Percentiles rank a stretch among this genome's conserved stretches.
Conservation (phyloP, 2,797 vertebrate species). For the Silurus aristotelis region DNA sequence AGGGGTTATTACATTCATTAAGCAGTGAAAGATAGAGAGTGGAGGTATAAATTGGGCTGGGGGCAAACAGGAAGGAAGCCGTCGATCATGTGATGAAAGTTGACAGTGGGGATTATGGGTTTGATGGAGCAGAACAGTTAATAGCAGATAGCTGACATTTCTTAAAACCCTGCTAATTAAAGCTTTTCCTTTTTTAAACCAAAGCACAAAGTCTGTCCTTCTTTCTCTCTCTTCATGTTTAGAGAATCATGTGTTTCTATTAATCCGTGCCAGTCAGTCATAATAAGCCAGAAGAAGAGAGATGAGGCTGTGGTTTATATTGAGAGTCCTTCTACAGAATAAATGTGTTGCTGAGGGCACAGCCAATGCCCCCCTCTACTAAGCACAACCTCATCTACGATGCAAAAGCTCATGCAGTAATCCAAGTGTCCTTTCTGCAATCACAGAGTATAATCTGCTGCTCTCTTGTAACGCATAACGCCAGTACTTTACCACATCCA, state of each 20-base stretch:
- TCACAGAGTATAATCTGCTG: slow-evolving; percentile 85
- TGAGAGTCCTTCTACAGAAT: slow-evolving; percentile 88
- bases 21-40: slow-evolving; percentile 13
- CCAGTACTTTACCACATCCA: slow-evolving; percentile 79
- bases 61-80: slow-evolving; percentile 66
- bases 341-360: slow-evolving; percentile 85
- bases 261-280: slow-evolving; percentile 54
- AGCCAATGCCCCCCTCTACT: slow-evolving; percentile 77
- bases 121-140: slow-evolving; percentile 86
- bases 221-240: slow-evolving; percentile 48
- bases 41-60: background rate
- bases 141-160: slow-evolving; percentile 78
- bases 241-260: slow-evolving; percentile 54
- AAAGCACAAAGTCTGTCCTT: slow-evolving; percentile 31
- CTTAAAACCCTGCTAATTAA: slow-evolving; percentile 55
- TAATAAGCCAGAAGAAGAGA: slow-evolving; percentile 64
- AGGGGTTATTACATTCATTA: slow-evolving; percentile 12
- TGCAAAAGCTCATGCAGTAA: slow-evolving; percentile 83
- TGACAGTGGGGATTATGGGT: slow-evolving; percentile 85
- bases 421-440: slow-evolving; percentile 87
- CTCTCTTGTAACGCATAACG: slow-evolving; percentile 85
- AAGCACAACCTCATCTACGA: slow-evolving; percentile 83
- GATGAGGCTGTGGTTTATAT: slow-evolving; percentile 84
- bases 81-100: slow-evolving; percentile 85
- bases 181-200: slow-evolving; percentile 42